Evolutionary conservation across 2,797 vertebrate species (phyloP).

Genomic region (Pteronotus mesoamericanus): DNA sequence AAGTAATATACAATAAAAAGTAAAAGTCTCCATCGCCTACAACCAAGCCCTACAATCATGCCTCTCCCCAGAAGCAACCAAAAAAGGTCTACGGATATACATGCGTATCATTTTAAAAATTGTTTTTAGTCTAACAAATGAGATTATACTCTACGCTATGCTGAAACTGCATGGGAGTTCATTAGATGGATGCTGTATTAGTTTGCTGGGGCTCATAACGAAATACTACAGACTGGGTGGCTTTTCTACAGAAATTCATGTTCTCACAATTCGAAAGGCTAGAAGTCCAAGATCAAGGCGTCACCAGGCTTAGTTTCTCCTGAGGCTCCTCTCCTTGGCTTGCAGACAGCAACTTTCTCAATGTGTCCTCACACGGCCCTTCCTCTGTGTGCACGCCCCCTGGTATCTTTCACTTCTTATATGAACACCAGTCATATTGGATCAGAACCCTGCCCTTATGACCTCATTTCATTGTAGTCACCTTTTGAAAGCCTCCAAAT

Average conservation of each 20-base stretch:
- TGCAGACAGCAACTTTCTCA: neutral
- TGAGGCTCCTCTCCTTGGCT: neutral
- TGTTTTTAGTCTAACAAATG: neutral
- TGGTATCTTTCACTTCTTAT: neutral
- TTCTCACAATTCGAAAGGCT: neutral
- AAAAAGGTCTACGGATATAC: neutral
- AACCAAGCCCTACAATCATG: neutral
- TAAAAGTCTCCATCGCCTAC: neutral
- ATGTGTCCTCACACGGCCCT: neutral
- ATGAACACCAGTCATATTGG: neutral
- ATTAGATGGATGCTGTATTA: neutral
- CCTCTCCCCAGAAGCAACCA: neutral
- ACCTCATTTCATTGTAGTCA: neutral
- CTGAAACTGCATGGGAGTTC: neutral
- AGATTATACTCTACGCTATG: neutral
- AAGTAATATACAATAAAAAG: neutral
- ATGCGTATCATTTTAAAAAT: neutral
- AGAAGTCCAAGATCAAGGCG: neutral
- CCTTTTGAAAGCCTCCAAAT: neutral
- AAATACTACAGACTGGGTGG: neutral
- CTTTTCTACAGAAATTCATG: neutral
- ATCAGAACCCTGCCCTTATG: neutral
- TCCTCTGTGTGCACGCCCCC: neutral
- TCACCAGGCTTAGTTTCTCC: neutral
- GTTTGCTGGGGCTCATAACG: neutral